These are phyloP conservation scores for Chiloscyllium plagiosum DNA, from an alignment of 2,113 vertebrate genomes.

Conservation along the genomic window DNA sequence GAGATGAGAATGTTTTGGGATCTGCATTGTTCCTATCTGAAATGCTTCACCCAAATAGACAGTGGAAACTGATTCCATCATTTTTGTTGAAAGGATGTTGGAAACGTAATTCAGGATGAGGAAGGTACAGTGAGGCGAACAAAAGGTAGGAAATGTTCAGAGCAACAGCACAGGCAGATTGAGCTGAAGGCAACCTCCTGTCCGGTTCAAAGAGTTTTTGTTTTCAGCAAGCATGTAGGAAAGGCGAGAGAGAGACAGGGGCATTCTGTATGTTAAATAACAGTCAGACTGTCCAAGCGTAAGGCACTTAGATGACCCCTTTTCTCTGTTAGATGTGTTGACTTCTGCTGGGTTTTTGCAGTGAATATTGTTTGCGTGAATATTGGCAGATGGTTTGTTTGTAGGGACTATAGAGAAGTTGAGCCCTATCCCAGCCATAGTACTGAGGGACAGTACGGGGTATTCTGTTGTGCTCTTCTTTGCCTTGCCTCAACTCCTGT, in stretches of 20 bases:
- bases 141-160: not conserved
- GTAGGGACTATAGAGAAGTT: too few relatives aligned
- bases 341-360: not conserved
- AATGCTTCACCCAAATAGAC: not conserved
- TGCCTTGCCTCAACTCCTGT: not conserved
- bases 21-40: not conserved
- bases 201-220: not conserved
- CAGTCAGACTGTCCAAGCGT: not conserved
- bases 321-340: not conserved
- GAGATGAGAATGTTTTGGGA: not conserved
- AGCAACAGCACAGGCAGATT: not conserved
- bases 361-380: not conserved
- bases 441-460: not conserved
- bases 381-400: not conserved
- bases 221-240: not conserved
- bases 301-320: not conserved
- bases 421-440: not conserved
- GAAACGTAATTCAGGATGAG: not conserved
- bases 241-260: not conserved
- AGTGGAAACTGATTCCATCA: not conserved
- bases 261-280: not conserved
- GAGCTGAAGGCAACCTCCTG: not conserved
- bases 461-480: not conserved
- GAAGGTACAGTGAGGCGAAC: not conserved
- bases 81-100: not conserved